These are phyloP conservation scores for Limnothrissa miodon DNA, from an alignment of 2,113 vertebrate species.

Conservation along the genomic window DNA sequence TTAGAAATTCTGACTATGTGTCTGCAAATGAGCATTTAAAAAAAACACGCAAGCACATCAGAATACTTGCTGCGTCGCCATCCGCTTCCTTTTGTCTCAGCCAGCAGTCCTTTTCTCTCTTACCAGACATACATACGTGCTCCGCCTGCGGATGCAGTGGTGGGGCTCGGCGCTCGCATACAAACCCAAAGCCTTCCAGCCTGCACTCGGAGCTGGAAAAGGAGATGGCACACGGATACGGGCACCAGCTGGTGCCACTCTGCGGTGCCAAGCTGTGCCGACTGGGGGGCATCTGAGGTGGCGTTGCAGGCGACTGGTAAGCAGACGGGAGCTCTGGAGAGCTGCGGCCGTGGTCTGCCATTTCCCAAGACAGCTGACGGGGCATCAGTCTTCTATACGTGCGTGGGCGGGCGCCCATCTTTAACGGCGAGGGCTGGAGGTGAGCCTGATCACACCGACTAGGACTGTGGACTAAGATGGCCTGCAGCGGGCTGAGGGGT, in stretches of 20 bases:
- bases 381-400: background rate
- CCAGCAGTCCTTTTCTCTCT: background rate
- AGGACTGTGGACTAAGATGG: conserved; percentile 1
- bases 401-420: background rate
- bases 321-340: background rate
- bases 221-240: background rate
- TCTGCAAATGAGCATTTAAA: conserved; percentile 28
- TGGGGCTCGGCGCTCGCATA: background rate
- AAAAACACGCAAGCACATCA: background rate
- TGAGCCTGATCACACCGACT: background rate
- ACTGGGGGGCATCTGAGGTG: background rate
- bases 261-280: background rate
- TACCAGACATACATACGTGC: conserved; percentile 1
- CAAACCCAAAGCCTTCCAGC: conserved; percentile 15
- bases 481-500: background rate
- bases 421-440: background rate
- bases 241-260: background rate
- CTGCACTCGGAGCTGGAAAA: background rate
- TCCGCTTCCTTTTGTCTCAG: background rate
- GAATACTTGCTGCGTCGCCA: conserved; percentile 10
- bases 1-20: background rate
- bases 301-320: background rate
- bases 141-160: background rate
- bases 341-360: background rate
- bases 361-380: background rate